phyloP scores from a whole-genome alignment of 2,113 vertebrate genomes.

The Perognathus longimembris region DNA sequence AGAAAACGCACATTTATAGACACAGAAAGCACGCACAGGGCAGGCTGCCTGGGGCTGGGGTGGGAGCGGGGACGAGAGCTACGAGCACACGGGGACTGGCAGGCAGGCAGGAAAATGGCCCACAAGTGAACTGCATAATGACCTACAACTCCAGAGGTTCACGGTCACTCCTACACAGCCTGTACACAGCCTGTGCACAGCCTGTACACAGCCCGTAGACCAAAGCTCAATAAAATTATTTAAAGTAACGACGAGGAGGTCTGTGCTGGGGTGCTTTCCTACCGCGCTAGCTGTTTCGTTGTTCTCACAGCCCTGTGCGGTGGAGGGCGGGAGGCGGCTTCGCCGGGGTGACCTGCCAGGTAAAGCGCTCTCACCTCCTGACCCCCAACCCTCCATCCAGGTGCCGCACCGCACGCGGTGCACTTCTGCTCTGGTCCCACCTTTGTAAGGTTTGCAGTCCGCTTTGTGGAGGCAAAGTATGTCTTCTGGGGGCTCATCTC shows the following conservation, averaged over 20 bases:
- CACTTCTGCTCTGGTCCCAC: background rate
- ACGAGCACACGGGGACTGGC: too few relatives aligned
- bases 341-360: too few relatives aligned
- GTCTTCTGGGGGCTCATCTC: background rate
- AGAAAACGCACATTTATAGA: rapidly evolving
- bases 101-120: background rate
- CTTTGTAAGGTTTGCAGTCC: background rate
- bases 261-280: too few relatives aligned
- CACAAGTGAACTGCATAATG: rapidly evolving
- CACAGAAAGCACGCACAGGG: background rate
- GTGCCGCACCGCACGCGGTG: too few relatives aligned
- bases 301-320: too few relatives aligned
- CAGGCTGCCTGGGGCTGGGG: background rate
- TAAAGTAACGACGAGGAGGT: too few relatives aligned
- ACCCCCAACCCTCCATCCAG: too few relatives aligned
- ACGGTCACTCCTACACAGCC: background rate
- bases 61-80: too few relatives aligned
- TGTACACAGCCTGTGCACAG: background rate
- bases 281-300: too few relatives aligned
- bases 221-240: too few relatives aligned
- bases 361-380: too few relatives aligned
- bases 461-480: background rate
- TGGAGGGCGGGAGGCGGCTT: too few relatives aligned
- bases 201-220: background rate
- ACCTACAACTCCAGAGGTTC: background rate